Evolutionary conservation across 2,888 invertebrate species (phyloP).

Genomic region (Sepioteuthis lessoniana): DNA sequence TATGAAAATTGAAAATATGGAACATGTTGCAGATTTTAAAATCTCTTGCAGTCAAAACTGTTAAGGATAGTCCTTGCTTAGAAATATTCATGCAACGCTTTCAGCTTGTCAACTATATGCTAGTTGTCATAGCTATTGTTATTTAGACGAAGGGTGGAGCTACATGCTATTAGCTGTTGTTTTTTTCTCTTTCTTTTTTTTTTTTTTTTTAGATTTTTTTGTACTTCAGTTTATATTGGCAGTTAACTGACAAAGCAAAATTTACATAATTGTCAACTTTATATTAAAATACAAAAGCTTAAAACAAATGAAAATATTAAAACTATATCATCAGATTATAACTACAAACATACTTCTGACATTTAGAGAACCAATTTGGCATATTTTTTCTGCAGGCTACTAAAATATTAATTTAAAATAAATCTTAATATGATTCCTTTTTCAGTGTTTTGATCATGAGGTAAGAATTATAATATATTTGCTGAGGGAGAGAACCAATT

Average conservation of each 20-base stretch:
- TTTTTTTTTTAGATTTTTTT: too few species aligned
- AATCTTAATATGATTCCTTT: constrained; percentile 25
- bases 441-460: neutral
- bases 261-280: neutral
- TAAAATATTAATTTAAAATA: neutral
- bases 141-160: too few species aligned
- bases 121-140: too few species aligned
- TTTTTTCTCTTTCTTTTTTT: too few species aligned
- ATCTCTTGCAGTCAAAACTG: too few species aligned
- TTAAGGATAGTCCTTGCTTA: too few species aligned
- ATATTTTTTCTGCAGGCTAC: neutral
- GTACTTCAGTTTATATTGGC: neutral
- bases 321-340: neutral
- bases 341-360: neutral
- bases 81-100: too few species aligned
- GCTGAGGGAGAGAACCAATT: neutral
- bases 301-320: neutral
- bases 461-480: neutral
- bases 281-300: neutral
- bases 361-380: neutral
- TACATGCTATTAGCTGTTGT: too few species aligned
- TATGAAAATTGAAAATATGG: too few species aligned
- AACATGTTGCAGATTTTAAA: too few species aligned
- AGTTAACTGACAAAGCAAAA: neutral
- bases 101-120: too few species aligned